A percentile compares a stretch with the other conserved stretches of the same genome.
Evolutionary conservation across 2,113 vertebrate species (phyloP).

Genomic region (Euleptes europaea): DNA sequence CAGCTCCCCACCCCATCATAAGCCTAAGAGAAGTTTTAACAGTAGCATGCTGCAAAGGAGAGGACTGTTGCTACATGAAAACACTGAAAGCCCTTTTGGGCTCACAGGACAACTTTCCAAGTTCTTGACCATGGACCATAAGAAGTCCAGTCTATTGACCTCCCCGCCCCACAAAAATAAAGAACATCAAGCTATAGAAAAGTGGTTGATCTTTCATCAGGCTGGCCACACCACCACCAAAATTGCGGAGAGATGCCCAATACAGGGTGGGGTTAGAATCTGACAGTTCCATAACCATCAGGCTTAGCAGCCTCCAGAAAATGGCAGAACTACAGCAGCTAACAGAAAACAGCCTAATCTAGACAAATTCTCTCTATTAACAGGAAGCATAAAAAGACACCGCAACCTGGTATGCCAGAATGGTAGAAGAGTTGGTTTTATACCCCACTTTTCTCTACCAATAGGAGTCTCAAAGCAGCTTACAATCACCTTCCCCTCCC

Average conservation of each 20-base stretch:
- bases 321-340: background rate
- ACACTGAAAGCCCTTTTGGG: background rate
- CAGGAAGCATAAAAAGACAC: background rate
- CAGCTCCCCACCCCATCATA: background rate
- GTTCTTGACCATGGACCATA: background rate
- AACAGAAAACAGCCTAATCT: background rate
- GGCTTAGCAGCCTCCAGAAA: background rate
- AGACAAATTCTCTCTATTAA: background rate
- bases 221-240: background rate
- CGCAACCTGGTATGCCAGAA: background rate
- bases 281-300: background rate
- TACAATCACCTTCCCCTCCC: too few relatives aligned
- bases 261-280: background rate
- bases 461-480: too few relatives aligned
- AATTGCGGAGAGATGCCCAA: background rate
- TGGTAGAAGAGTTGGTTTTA: background rate
- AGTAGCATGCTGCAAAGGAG: background rate
- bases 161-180: background rate
- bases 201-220: background rate
- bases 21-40: background rate
- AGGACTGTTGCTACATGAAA: background rate
- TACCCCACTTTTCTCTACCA: too few relatives aligned
- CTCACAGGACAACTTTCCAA: background rate
- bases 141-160: background rate
- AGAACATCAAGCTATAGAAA: background rate